Conservation (phyloP, 2,888 invertebrate species). For the Proisotoma minuta region DNA sequence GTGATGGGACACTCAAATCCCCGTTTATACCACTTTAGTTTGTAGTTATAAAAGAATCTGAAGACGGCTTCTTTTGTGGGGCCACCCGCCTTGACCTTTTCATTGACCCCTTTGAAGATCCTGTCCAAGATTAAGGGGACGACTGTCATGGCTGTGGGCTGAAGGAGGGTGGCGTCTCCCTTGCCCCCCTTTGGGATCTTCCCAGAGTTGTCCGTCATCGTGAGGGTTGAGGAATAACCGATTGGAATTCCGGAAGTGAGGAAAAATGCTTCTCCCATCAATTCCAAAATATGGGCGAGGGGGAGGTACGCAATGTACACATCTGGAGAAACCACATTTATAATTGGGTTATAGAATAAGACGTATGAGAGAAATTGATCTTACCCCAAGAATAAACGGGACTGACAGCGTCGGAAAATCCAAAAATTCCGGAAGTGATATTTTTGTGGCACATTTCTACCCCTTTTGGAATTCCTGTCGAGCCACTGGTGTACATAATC, state of each 20-base stretch:
- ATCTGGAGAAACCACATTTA: conserved; percentile 1
- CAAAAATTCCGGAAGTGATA: conserved; percentile 71
- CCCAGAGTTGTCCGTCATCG: conserved; percentile 84
- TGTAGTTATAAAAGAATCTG: conserved; percentile 90
- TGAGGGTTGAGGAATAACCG: conserved; percentile 92
- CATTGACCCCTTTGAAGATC: conserved; percentile 92
- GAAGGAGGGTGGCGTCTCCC: conserved; percentile 85
- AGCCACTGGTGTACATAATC: conserved; percentile 98
- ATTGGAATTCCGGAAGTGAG: conserved; percentile 80
- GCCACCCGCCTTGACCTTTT: conserved; percentile 80
- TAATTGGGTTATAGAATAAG: too few species aligned
- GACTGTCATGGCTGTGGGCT: conserved; percentile 89
- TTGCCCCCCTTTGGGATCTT: conserved; percentile 91
- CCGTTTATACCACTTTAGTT: conserved; percentile 73
- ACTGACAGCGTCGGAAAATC: conserved; percentile 71
- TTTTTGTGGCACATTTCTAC: conserved; percentile 76
- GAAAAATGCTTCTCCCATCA: conserved; percentile 62
- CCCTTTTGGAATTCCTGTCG: conserved; percentile 81
- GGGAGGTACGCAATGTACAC: conserved; percentile 57
- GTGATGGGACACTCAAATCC: conserved; percentile 77
- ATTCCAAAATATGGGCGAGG: conserved; percentile 57
- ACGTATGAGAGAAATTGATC: neutral
- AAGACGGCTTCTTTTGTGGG: conserved; percentile 76
- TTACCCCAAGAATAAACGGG: conserved; percentile 54
- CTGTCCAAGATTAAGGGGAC: conserved; percentile 95